phyloP scores from a whole-genome alignment of 2,888 invertebrate genomes.

The Scaptomyza tumidula region DNA sequence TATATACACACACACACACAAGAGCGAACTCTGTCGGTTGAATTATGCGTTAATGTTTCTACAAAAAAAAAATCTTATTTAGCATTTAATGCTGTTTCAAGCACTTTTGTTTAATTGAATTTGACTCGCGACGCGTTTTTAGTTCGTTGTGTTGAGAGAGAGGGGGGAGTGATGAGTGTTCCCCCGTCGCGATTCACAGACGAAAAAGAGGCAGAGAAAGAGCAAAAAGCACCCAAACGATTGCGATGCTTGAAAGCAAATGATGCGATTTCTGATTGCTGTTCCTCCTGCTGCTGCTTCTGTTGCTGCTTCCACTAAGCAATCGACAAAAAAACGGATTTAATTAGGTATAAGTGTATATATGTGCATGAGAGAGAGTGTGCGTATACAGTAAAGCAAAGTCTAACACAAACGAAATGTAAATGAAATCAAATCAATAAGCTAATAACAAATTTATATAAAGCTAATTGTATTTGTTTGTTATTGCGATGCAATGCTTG shows the following conservation, averaged over 20 bases:
- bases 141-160: no score
- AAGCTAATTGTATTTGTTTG: not conserved
- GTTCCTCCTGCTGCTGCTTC: conserved; percentile 29
- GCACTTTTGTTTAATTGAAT: conserved; percentile 50
- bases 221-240: conserved; percentile 51
- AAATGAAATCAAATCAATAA: conserved; percentile 3
- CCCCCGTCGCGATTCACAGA: conserved; percentile 2
- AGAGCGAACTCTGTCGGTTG: not conserved
- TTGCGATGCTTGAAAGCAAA: conserved; percentile 66
- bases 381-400: conserved; percentile 48
- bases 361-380: conserved; percentile 25
- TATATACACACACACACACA: not conserved
- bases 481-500: not conserved
- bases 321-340: conserved; percentile 56
- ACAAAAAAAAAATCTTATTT: conserved; percentile 22
- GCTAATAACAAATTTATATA: not conserved
- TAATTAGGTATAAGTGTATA: conserved; percentile 65
- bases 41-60: conserved; percentile 2
- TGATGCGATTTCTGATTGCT: conserved; percentile 61
- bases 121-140: conserved; percentile 12
- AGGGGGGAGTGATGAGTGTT: not conserved
- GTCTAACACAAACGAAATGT: not conserved
- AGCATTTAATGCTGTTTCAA: conserved; percentile 29
- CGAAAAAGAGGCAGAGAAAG: not conserved
- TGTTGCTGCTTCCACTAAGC: conserved; percentile 28